These are phyloP conservation scores for Enteromius paludinosus DNA, from an alignment of 2,797 vertebrate genomes.

Conservation along the genomic window DNA sequence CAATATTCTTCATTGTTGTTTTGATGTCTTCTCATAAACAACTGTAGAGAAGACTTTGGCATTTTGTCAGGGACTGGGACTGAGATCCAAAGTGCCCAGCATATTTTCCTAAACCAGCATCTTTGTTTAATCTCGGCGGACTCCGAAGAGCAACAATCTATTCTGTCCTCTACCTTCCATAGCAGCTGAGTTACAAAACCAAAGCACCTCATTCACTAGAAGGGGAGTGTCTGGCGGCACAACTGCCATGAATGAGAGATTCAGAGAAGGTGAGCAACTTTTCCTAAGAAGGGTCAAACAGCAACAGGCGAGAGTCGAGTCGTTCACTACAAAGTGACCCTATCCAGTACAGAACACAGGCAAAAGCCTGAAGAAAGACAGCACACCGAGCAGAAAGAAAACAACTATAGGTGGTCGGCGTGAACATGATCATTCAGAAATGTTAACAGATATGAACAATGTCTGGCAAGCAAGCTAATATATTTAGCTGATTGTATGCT, in stretches of 20 bases:
- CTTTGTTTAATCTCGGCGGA: conserved; percentile 44
- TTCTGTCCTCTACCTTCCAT: conserved; percentile 14
- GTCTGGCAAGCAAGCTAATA: background rate
- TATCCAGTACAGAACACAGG: background rate
- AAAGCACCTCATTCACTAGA: conserved; percentile 25
- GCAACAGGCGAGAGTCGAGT: background rate
- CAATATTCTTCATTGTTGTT: conserved; percentile 60
- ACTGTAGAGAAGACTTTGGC: conserved; percentile 59
- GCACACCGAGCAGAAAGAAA: background rate
- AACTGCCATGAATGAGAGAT: background rate
- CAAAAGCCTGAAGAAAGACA: conserved; percentile 6
- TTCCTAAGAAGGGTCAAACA: background rate
- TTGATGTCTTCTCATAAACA: conserved; percentile 58
- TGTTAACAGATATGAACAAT: conserved; percentile 4
- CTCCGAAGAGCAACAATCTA: conserved; percentile 29
- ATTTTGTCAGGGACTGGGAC: conserved; percentile 61
- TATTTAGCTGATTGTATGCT: background rate
- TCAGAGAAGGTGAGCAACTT: background rate
- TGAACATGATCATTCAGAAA: conserved; percentile 9
- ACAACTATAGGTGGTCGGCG: background rate
- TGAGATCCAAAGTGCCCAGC: conserved; percentile 31
- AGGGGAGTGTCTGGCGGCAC: conserved; percentile 30
- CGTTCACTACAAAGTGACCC: background rate
- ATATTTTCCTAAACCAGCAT: conserved; percentile 44
- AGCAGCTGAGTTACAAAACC: conserved; percentile 14